Evolutionary conservation across 2,113 vertebrate species (phyloP), one percentile per base, ranked within the genome.

Genomic region (Macquaria australasica): DNA sequence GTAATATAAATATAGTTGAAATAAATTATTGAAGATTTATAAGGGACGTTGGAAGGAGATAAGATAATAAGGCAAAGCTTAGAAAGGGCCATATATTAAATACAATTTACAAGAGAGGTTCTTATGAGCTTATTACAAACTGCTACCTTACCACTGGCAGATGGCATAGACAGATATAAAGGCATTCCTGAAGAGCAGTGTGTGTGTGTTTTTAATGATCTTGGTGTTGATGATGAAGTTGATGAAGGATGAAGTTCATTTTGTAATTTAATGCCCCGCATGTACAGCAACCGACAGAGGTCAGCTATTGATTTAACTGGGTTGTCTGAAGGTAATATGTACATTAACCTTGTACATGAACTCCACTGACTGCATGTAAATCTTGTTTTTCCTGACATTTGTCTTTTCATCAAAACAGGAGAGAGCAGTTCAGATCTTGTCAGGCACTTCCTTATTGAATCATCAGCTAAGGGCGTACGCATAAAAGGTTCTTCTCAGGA

Each of bases 371-470:
- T 58, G 18, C 2, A 37, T 53, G 20, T 12, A 1, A n/a, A 43
- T n/a, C 3, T 51, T 56, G 3, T 58, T 39, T 20, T 55, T 55
- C 4, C 14, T 63, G 12, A 72, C 6, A 31, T 28, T 77, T 77
- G 23, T 55, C 18, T 1, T 81, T 67, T 82, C 3, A 21, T 74
- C 9, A 8, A 20, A 53, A 79, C 87, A 94, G 93, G 84, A 58
- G 89, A 96, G 1, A 94, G 93, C 10, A 39, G 83, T 71, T 71
- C 87, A 69, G 96, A 97, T 63, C 56, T 93, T 0, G 45, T 98
- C 83, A 95, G 96, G 73, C 97, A 99, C 88, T 99, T 97, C 90
- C 97, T 99, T 34, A 96, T 99, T 8, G 97, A 98, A 88, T 98
- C 97, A 3, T 97, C 98, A 0, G 90, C 97, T 63, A 98, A 96